Evolutionary conservation across 2,797 vertebrate genomes (phyloP).

Genomic region (Ptychobarbus kaznakovi): DNA sequence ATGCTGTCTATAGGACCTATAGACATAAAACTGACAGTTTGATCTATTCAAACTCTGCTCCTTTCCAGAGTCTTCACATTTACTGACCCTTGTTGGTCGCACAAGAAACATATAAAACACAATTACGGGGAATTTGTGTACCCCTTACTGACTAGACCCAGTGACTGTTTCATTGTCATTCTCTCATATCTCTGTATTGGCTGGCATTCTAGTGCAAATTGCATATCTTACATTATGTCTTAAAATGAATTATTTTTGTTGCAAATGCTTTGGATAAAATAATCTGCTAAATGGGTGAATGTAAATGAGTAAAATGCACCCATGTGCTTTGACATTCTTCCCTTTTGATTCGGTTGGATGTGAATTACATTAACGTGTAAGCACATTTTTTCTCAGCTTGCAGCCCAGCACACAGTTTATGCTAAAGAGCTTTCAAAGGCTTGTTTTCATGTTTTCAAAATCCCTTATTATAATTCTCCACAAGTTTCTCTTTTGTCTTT

Average conservation of each 20-base stretch:
- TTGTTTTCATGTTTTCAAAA: not conserved
- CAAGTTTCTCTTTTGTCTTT: not conserved
- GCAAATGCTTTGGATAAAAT: not conserved
- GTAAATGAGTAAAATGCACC: not conserved
- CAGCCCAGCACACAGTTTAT: not conserved
- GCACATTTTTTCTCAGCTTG: not conserved
- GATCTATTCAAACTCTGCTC: too few relatives aligned
- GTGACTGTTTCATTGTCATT: not conserved
- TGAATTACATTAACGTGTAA: not conserved
- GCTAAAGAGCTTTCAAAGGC: constrained; percentile 6
- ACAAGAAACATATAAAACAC: too few relatives aligned
- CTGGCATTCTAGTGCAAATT: not conserved
- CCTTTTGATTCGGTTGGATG: constrained; percentile 1
- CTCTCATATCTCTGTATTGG: not conserved
- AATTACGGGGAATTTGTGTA: too few relatives aligned
- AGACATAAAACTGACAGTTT: too few relatives aligned
- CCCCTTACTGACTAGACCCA: not conserved
- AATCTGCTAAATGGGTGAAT: not conserved
- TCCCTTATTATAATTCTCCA: not conserved
- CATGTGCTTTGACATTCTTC: not conserved
- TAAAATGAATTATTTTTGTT: not conserved
- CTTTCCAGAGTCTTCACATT: not conserved
- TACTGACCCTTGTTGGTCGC: too few relatives aligned
- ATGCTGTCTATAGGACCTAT: too few relatives aligned
- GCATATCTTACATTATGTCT: not conserved